A percentile compares a stretch with the other conserved stretches of the same genome.
Evolutionary conservation across 1,140 invertebrate species (phyloP).

Genomic region (Orchestia grillus): DNA sequence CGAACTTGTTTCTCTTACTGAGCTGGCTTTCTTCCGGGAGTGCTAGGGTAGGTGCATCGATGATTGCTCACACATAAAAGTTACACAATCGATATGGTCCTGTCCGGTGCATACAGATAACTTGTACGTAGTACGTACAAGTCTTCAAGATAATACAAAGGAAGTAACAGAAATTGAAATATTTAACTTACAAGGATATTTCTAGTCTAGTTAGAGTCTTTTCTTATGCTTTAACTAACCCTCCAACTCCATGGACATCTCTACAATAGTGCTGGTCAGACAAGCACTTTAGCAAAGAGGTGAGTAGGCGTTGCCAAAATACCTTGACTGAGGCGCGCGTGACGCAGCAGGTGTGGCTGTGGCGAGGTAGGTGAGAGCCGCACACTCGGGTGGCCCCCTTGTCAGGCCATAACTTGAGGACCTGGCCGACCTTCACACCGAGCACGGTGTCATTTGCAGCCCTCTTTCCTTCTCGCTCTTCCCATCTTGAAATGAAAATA

Average conservation of each 20-base stretch:
- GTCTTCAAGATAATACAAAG: background rate
- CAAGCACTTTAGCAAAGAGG: background rate
- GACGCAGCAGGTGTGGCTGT: constrained; percentile 73
- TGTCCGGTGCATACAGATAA: background rate
- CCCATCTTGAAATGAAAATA: background rate
- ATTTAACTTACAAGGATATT: background rate
- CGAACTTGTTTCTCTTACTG: background rate
- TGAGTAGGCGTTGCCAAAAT: background rate
- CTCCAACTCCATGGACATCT: background rate
- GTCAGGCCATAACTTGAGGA: constrained; percentile 65
- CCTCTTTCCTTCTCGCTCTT: constrained; percentile 51
- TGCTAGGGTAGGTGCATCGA: too few relatives aligned
- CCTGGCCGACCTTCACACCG: constrained; percentile 60
- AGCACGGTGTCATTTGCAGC: constrained; percentile 58
- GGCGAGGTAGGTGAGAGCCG: constrained; percentile 73
- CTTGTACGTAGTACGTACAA: background rate
- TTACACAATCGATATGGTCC: background rate
- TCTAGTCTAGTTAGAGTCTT: background rate
- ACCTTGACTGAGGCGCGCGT: constrained; percentile 71
- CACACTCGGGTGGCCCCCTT: constrained; percentile 71
- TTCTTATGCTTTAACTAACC: background rate
- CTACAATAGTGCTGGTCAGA: background rate
- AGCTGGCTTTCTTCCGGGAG: background rate
- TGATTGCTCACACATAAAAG: background rate
- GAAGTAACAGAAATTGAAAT: background rate